A percentile compares a stretch with the other conserved stretches of the same genome.
Evolutionary conservation across 1,140 invertebrate species (phyloP).

Genomic region (Pinna nobilis): DNA sequence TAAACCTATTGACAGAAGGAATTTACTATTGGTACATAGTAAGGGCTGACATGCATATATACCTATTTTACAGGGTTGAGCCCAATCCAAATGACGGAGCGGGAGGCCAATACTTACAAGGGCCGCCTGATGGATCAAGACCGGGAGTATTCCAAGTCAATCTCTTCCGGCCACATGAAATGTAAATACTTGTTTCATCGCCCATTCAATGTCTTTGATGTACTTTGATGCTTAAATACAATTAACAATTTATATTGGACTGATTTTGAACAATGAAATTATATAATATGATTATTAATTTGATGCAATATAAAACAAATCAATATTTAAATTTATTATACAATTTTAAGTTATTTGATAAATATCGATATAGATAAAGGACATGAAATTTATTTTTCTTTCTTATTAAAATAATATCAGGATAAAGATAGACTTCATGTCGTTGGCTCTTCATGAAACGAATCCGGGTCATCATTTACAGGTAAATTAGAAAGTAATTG

Average conservation of each 20-base stretch:
- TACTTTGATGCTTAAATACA: not conserved
- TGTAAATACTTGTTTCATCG: constrained; percentile 26
- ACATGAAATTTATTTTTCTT: no score
- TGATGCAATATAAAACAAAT: no score
- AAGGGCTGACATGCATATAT: not conserved
- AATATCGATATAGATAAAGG: no score
- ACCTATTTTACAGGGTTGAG: constrained; percentile 28
- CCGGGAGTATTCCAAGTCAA: constrained; percentile 62
- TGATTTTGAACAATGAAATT: no score
- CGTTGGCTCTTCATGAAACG: constrained; percentile 73
- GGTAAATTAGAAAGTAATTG: constrained; percentile 44
- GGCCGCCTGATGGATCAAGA: constrained; percentile 53
- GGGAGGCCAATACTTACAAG: constrained; percentile 53
- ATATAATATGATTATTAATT: no score
- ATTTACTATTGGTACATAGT: not conserved
- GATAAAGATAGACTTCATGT: constrained; percentile 14
- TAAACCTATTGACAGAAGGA: no score
- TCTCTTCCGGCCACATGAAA: constrained; percentile 42
- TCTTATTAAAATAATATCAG: not conserved
- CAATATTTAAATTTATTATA: no score
- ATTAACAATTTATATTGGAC: not conserved
- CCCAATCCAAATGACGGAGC: constrained; percentile 50
- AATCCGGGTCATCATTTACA: constrained; percentile 73
- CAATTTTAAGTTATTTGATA: no score
- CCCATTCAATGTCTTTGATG: not conserved